Conservation (phyloP, 1,140 invertebrate genomes). For the Eufriesea mexicana region DNA sequence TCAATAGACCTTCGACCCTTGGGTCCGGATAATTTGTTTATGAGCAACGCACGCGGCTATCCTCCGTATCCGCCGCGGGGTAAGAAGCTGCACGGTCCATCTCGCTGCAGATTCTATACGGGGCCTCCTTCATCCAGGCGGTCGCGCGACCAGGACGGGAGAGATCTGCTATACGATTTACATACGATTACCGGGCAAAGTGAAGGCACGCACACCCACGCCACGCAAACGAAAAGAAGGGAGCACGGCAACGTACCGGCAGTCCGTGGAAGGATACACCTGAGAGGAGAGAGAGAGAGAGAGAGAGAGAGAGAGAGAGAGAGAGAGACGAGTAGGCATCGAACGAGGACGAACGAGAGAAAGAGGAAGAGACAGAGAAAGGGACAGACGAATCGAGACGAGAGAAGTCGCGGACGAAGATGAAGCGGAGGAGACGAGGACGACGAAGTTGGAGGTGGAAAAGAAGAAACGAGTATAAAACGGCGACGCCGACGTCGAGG, state of each 20-base stretch:
- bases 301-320: conserved; percentile 20
- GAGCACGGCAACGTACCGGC: conserved; percentile 55
- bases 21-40: conserved; percentile 83
- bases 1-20: conserved; percentile 83
- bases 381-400: not conserved
- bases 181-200: conserved; percentile 81
- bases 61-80: conserved; percentile 72
- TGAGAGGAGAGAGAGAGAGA: conserved; percentile 30
- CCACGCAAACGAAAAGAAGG: conserved; percentile 69
- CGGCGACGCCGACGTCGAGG: conserved; percentile 1
- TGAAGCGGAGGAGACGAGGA: conserved; percentile 12
- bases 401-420: conserved; percentile 26
- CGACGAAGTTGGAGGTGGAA: conserved; percentile 13
- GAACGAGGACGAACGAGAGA: conserved; percentile 23
- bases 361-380: conserved; percentile 40
- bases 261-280: conserved; percentile 46
- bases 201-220: conserved; percentile 80
- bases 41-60: conserved; percentile 80
- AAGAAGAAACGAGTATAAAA: conserved; percentile 33
- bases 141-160: conserved; percentile 75
- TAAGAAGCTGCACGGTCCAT: conserved; percentile 74
- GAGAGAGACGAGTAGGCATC: not conserved
- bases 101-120: conserved; percentile 70
- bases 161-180: conserved; percentile 80
- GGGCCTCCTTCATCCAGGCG: conserved; percentile 68